These are phyloP conservation scores for Empidonax alnorum DNA, from an alignment of 2,113 vertebrate genomes.

Conservation along the genomic window DNA sequence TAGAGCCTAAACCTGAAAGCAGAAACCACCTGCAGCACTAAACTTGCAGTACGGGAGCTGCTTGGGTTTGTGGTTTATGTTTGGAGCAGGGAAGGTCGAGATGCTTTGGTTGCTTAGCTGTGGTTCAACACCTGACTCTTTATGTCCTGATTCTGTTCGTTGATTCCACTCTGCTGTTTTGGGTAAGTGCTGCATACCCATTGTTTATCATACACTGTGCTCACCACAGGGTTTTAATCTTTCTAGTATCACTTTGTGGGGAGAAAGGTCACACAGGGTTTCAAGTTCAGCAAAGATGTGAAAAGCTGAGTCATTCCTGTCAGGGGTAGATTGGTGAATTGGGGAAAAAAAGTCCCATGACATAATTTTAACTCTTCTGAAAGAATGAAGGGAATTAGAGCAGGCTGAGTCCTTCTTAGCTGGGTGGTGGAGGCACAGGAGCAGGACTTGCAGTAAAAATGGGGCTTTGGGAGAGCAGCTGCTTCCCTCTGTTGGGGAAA, in stretches of 20 bases:
- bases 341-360: not conserved
- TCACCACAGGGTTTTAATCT: not conserved
- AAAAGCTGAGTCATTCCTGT: not conserved
- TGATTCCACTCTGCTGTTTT: constrained; percentile 68
- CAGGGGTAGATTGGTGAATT: not conserved
- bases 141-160: constrained; percentile 66
- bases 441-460: not conserved
- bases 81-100: constrained; percentile 72
- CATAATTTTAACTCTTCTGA: not conserved
- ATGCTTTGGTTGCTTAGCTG: constrained; percentile 73
- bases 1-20: not conserved
- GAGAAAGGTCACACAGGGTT: not conserved
- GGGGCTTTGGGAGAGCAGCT: not conserved
- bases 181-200: constrained; percentile 51
- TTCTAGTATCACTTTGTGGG: not conserved
- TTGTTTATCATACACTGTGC: not conserved
- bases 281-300: not conserved
- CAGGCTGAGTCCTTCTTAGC: not conserved
- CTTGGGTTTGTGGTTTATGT: not conserved
- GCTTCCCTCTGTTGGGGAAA: not conserved
- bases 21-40: not conserved
- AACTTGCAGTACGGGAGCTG: not conserved
- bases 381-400: not conserved
- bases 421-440: not conserved
- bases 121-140: constrained; percentile 76